Evolutionary conservation across 2,888 invertebrate species (phyloP).

Genomic region (Steromphala cineraria): DNA sequence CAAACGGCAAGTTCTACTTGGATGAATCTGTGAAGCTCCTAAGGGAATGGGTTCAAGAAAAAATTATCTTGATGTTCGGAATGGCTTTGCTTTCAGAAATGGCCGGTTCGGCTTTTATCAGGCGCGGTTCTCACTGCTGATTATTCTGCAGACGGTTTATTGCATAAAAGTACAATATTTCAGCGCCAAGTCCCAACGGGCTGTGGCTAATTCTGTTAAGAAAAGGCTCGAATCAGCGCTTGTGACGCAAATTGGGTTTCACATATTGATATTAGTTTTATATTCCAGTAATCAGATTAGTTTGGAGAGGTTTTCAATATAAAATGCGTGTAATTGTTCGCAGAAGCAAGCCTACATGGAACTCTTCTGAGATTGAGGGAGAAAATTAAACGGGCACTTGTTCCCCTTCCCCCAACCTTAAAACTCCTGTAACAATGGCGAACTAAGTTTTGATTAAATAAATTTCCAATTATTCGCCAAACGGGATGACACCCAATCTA

Average conservation of each 20-base stretch:
- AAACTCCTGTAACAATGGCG: slow-evolving; percentile 46
- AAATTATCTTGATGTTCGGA: slow-evolving; percentile 19
- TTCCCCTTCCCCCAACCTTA: slow-evolving; percentile 32
- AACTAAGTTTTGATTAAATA: slow-evolving; percentile 63
- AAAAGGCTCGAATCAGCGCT: slow-evolving; percentile 40
- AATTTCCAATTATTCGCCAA: slow-evolving; percentile 64
- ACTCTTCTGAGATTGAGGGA: slow-evolving; percentile 38
- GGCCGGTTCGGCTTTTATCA: slow-evolving; percentile 6
- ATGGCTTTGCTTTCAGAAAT: background rate
- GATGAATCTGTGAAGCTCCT: slow-evolving; percentile 6
- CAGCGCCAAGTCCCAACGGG: slow-evolving; percentile 22
- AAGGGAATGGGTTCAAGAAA: background rate
- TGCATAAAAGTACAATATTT: slow-evolving; percentile 27
- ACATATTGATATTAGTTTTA: slow-evolving; percentile 64
- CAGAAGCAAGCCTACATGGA: slow-evolving; percentile 31
- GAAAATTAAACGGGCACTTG: slow-evolving; percentile 43
- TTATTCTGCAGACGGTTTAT: slow-evolving; percentile 23
- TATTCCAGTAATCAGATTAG: slow-evolving; percentile 40
- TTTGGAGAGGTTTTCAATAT: slow-evolving; percentile 33
- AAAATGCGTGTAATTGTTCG: slow-evolving; percentile 40
- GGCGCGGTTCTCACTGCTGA: slow-evolving; percentile 7
- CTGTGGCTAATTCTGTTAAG: slow-evolving; percentile 32
- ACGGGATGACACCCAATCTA: slow-evolving; percentile 65
- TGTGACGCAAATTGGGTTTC: slow-evolving; percentile 47
- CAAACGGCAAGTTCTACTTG: background rate